These are phyloP conservation scores for Sparus aurata DNA, from an alignment of 2,797 vertebrate genomes.

Conservation along the genomic window DNA sequence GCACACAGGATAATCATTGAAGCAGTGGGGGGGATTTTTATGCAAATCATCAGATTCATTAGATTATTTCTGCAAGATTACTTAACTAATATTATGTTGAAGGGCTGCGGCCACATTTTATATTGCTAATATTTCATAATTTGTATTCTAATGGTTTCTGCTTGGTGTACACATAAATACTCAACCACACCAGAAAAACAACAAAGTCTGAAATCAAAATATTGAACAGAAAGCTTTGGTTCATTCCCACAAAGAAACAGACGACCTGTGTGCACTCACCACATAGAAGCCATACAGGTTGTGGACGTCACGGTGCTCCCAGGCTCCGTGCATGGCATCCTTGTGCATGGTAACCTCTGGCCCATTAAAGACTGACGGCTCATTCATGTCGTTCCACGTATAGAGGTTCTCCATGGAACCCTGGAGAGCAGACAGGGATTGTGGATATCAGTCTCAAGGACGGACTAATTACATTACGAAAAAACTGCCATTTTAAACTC, in stretches of 20 bases:
- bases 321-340: conserved; percentile 89
- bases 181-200: background rate
- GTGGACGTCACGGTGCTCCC: conserved; percentile 95
- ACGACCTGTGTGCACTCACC: conserved; percentile 80
- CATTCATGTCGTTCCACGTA: conserved; percentile 97
- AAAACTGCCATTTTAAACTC: background rate
- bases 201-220: background rate
- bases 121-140: background rate
- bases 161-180: background rate
- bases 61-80: background rate
- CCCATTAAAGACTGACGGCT: conserved; percentile 94
- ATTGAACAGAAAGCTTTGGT: background rate
- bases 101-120: background rate
- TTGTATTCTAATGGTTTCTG: background rate
- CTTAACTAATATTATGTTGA: no score
- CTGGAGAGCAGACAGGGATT: conserved; percentile 69
- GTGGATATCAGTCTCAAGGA: background rate
- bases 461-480: background rate
- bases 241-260: background rate
- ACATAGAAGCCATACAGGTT: conserved; percentile 96
- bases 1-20: conserved; percentile 4
- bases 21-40: background rate
- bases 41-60: background rate
- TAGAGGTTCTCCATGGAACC: conserved; percentile 91
- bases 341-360: conserved; percentile 98